Conservation (phyloP, 1,140 invertebrate genomes). For the Venturia canescens region DNA sequence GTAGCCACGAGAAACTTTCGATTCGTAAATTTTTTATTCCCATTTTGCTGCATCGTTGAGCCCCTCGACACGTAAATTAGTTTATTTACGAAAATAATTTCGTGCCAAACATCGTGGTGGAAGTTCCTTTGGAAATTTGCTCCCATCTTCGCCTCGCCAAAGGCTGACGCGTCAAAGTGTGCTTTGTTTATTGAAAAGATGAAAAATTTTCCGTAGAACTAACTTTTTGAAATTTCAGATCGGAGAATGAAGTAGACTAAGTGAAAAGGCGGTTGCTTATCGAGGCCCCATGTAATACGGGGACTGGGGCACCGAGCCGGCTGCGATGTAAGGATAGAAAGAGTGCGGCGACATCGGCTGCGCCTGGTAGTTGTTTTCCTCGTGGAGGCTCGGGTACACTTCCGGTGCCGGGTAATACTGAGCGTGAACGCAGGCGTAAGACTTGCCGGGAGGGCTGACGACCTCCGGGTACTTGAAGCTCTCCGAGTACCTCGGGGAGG, state of each 20-base stretch:
- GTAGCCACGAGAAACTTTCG: too few relatives aligned
- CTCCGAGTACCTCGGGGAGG: slow-evolving; percentile 63
- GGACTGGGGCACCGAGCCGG: slow-evolving; percentile 66
- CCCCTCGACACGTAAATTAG: too few relatives aligned
- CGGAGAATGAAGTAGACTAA: not conserved
- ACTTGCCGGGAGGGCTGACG: slow-evolving; percentile 57
- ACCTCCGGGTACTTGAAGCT: slow-evolving; percentile 64
- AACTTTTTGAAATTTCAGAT: too few relatives aligned
- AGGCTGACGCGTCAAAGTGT: too few relatives aligned
- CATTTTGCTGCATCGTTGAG: too few relatives aligned
- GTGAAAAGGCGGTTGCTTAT: slow-evolving; percentile 54
- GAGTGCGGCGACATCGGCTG: slow-evolving; percentile 66
- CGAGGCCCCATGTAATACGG: slow-evolving; percentile 74
- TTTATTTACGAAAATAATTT: too few relatives aligned
- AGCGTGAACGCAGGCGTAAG: slow-evolving; percentile 68
- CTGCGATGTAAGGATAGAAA: slow-evolving; percentile 73
- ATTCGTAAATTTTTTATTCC: too few relatives aligned
- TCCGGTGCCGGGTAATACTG: slow-evolving; percentile 70
- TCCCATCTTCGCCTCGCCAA: too few relatives aligned
- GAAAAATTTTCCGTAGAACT: too few relatives aligned
- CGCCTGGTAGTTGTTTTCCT: slow-evolving; percentile 69
- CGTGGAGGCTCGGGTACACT: slow-evolving; percentile 62
- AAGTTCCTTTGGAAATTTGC: too few relatives aligned
- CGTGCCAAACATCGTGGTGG: too few relatives aligned
- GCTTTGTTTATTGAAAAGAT: too few relatives aligned